These are phyloP conservation scores for Thalpophila matura DNA, from an alignment of 2,888 invertebrate genomes.

Conservation along the genomic window DNA sequence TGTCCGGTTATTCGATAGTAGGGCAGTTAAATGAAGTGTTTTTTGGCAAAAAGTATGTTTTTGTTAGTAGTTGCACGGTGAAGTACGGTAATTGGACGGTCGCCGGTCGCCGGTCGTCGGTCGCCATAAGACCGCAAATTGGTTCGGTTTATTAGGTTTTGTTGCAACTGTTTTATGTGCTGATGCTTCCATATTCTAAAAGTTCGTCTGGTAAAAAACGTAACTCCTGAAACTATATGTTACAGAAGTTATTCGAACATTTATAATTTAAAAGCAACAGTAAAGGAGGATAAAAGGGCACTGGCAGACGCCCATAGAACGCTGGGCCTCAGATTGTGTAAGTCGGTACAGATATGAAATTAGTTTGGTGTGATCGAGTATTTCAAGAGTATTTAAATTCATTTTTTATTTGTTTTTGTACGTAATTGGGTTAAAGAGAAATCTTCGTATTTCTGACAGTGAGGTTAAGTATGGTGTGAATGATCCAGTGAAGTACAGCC, in stretches of 20 bases:
- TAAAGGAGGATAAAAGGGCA: too few species aligned
- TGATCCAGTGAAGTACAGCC: too few species aligned
- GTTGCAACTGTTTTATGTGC: conserved; percentile 48
- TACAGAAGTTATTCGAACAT: neutral
- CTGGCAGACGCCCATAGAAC: too few species aligned
- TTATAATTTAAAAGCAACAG: too few species aligned
- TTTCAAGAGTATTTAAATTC: too few species aligned
- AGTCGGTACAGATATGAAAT: too few species aligned
- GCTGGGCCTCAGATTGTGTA: too few species aligned
- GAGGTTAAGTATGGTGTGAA: too few species aligned
- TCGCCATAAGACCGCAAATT: conserved; percentile 42
- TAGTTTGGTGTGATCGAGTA: too few species aligned
- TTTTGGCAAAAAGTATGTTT: conserved; percentile 55
- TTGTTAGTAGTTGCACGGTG: conserved; percentile 49
- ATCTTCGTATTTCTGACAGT: too few species aligned
- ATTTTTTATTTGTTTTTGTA: too few species aligned
- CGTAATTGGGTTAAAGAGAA: too few species aligned
- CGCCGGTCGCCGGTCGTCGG: conserved; percentile 11
- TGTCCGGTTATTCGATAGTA: conserved; percentile 65
- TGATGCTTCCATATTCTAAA: conserved; percentile 20
- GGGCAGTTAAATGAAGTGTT: conserved; percentile 61
- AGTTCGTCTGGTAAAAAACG: conserved; percentile 24
- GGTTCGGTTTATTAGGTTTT: conserved; percentile 51
- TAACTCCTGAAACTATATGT: conserved; percentile 15
- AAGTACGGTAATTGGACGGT: conserved; percentile 49